Evolutionary conservation across 2,797 vertebrate species (phyloP).

Genomic region (Leucoraja ocellata): DNA sequence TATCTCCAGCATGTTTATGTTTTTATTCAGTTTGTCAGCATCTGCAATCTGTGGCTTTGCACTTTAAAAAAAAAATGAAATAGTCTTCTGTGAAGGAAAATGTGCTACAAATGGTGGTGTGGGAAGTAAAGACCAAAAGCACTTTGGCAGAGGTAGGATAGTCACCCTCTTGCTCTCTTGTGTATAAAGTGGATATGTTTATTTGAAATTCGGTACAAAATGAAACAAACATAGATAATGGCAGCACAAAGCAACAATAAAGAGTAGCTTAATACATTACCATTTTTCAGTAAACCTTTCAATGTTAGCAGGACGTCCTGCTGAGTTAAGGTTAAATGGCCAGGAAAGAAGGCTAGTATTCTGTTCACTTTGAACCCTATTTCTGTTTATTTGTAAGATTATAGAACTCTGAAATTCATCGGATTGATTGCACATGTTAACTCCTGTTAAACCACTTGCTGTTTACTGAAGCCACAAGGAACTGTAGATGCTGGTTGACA

Average conservation of each 20-base stretch:
- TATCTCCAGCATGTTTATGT: too few relatives aligned
- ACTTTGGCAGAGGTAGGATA: neutral
- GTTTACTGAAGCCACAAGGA: too few relatives aligned
- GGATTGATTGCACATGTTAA: neutral
- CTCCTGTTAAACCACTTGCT: neutral
- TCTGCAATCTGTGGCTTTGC: too few relatives aligned
- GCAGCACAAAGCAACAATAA: neutral
- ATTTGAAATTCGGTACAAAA: constrained; percentile 9
- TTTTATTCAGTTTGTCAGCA: too few relatives aligned
- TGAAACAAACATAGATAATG: neutral
- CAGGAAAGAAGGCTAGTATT: too few relatives aligned
- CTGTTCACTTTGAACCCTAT: neutral
- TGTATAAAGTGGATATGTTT: neutral
- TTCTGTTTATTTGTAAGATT: neutral
- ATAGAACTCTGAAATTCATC: neutral
- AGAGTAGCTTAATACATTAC: neutral
- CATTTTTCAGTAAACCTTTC: neutral
- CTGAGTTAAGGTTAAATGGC: neutral
- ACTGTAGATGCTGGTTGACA: too few relatives aligned
- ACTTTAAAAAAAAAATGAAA: neutral
- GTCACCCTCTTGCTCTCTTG: neutral
- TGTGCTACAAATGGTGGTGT: neutral
- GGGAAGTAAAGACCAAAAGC: neutral
- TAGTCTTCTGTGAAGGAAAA: neutral
- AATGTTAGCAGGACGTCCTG: neutral